A percentile compares a stretch with the other conserved stretches of the same genome.
Evolutionary conservation across 2,797 vertebrate genomes (phyloP).

Genomic region (Octomys mimax): DNA sequence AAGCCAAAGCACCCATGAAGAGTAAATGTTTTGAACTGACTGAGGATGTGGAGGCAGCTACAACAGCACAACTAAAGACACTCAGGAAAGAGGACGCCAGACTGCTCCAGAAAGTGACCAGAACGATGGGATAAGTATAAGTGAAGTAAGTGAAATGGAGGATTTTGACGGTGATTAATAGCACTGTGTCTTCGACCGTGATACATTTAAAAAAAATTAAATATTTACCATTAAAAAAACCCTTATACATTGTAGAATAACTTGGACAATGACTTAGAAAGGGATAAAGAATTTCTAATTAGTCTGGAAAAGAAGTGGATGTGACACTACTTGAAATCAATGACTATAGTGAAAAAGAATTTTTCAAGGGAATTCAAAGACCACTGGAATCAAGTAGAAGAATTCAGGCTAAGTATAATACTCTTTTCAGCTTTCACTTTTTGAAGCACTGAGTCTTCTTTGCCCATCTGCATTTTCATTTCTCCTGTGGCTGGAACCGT

Average conservation of each 20-base stretch:
- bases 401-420: background rate
- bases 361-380: background rate
- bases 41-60: background rate
- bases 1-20: background rate
- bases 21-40: background rate
- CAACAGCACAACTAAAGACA: background rate
- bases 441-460: background rate
- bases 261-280: slow-evolving; percentile 50
- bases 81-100: background rate
- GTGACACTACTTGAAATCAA: background rate
- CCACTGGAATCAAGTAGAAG: background rate
- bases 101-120: background rate
- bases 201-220: background rate
- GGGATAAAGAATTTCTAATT: slow-evolving; percentile 56
- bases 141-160: background rate
- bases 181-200: background rate
- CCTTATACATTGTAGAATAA: background rate
- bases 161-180: background rate
- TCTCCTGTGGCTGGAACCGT: background rate
- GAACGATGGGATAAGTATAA: background rate
- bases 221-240: background rate
- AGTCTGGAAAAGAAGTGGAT: slow-evolving; percentile 49
- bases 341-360: slow-evolving; percentile 13
- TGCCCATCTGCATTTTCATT: slow-evolving; percentile 27
- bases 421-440: slow-evolving; percentile 28